Conservation (phyloP, 35 echinoderm and acorn worm genomes). For the Stichopus chloronotus region DNA sequence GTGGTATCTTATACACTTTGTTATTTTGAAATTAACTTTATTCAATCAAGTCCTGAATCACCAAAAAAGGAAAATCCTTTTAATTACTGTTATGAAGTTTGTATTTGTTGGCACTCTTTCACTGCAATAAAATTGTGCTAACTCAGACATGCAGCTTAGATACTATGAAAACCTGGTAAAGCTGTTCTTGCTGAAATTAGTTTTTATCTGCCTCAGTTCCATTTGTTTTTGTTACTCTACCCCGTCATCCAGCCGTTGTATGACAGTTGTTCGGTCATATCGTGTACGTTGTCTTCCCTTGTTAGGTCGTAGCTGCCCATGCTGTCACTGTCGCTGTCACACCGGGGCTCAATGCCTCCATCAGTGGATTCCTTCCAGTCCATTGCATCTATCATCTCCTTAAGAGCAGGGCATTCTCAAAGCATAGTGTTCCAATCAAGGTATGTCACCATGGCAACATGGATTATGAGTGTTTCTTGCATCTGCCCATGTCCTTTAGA, state of each 20-base stretch:
- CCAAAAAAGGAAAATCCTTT: too few species aligned
- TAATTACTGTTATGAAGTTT: too few species aligned
- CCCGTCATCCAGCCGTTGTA: not conserved
- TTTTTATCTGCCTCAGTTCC: too few species aligned
- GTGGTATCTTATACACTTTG: too few species aligned
- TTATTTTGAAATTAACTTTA: too few species aligned
- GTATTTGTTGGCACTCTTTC: too few species aligned
- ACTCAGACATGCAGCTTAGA: too few species aligned
- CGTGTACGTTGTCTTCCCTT: not conserved
- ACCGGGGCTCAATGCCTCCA: conserved; percentile 72
- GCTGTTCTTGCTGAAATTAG: too few species aligned
- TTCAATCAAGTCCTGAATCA: too few species aligned
- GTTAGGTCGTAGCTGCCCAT: conserved; percentile 94
- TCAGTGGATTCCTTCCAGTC: conserved; percentile 89
- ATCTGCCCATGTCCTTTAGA: not conserved
- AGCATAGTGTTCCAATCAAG: conserved; percentile 95
- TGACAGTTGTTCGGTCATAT: too few species aligned
- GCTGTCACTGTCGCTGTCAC: conserved; percentile 95
- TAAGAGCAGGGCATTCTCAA: conserved; percentile 91
- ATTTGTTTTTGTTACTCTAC: not conserved
- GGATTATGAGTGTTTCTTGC: not conserved
- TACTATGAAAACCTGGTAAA: too few species aligned
- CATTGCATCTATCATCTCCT: conserved; percentile 97
- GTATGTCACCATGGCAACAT: conserved; percentile 50
- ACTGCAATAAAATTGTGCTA: too few species aligned